Base-by-base conservation (phyloP, 2,797 vertebrate genomes). In the Gouania willdenowi region DNA sequence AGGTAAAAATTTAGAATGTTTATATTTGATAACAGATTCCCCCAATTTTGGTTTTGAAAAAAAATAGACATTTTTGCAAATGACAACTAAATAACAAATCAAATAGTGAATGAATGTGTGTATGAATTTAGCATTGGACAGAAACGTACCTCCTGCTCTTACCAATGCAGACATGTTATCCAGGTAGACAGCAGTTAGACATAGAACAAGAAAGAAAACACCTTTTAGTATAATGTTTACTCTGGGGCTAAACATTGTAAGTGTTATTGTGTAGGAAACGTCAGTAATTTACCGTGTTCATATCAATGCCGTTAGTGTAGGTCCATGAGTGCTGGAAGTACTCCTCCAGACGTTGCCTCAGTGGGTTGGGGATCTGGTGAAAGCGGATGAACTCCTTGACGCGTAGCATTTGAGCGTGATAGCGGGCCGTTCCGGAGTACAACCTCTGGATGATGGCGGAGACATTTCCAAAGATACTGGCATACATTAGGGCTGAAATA, bases 351-450 rank as follows among this genome's bases (percentile, higher is more conserved):
- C 97, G 78, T 72, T 98, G 97, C 34, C 96, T 85, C 76, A 99
- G 87, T 0, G 96, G 96, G 75, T 98, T 98, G 17, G 97, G 96
- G 55, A 99, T 98, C 83, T 99, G 97, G 69, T 99, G 97, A 41
- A 99, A 98, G 47, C 97, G 93, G 68, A 99, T 99, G 72, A 99
- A 99, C 75, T 99, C 97, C 75, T 95, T 98, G 26, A 99, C 97
- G 33, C 96, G 87, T 31, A 99, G 83, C 97, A 99, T 99, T 71
- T 99, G 97, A 86, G 94, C 94, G 55, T 99, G 97, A 59, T 99
- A 99, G 47, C 97, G 88, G 1, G 97, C 96, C 0, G 97, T 99
- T 50, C 95, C 93, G 0, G 97, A 98, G 79, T 99, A 99, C 8
- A 99, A 86, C 60, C 97, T 88, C 89, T 99, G 97, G 86, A 99